Evolutionary conservation across 2,113 vertebrate species (phyloP).

Genomic region (Gila orcuttii): DNA sequence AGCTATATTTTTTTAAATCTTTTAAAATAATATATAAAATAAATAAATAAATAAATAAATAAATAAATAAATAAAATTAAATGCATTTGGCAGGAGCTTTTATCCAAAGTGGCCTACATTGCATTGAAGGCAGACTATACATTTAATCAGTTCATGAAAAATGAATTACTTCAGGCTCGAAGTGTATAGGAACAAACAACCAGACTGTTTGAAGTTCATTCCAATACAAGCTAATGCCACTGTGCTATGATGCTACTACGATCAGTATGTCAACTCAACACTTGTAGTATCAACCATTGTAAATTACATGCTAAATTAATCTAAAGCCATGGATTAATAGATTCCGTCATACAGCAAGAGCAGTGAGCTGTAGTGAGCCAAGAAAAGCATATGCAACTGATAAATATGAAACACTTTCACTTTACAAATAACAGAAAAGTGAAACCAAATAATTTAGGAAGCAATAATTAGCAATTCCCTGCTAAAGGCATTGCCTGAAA

Average conservation of each 20-base stretch:
- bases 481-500: slow-evolving; percentile 72
- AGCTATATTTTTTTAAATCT: no score
- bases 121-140: background rate
- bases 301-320: slow-evolving; percentile 4
- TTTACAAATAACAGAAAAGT: slow-evolving; percentile 60
- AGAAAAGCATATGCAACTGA: slow-evolving; percentile 57
- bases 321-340: background rate
- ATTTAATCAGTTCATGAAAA: background rate
- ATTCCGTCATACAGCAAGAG: background rate
- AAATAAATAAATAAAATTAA: background rate
- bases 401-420: slow-evolving; percentile 52
- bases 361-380: background rate
- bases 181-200: background rate
- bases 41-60: background rate
- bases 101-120: no score
- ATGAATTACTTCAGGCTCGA: background rate
- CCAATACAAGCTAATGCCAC: background rate
- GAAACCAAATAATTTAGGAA: slow-evolving; percentile 68
- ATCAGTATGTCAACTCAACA: background rate
- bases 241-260: background rate
- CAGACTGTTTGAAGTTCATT: background rate
- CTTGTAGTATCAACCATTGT: background rate
- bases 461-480: slow-evolving; percentile 65
- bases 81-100: background rate
- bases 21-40: background rate